A percentile compares a stretch with the other conserved stretches of the same genome.
Evolutionary conservation across 2,888 invertebrate species (phyloP).

Genomic region (Ochlodes sylvanus): DNA sequence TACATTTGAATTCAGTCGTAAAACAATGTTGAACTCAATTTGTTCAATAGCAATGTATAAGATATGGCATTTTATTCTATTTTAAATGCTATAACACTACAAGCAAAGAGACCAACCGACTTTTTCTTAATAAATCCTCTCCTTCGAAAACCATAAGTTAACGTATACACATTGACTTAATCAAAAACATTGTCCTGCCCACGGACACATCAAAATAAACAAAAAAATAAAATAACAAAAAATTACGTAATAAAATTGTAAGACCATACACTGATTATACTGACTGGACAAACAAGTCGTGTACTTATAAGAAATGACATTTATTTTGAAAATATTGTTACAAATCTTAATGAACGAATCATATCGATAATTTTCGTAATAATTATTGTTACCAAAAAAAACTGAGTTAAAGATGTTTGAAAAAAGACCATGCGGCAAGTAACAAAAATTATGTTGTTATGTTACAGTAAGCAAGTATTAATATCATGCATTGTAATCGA

Average conservation of each 20-base stretch:
- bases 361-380: too few species aligned
- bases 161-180: background rate
- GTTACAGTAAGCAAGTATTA: too few species aligned
- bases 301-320: too few species aligned
- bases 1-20: slow-evolving; percentile 70
- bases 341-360: too few species aligned
- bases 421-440: too few species aligned
- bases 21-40: slow-evolving; percentile 42
- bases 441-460: too few species aligned
- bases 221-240: background rate
- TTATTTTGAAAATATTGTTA: too few species aligned
- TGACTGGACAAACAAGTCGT: too few species aligned
- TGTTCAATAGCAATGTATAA: background rate
- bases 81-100: slow-evolving; percentile 13
- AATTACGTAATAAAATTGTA: background rate
- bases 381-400: too few species aligned
- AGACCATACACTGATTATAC: too few species aligned
- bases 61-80: background rate
- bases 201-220: background rate
- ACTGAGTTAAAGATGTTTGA: too few species aligned
- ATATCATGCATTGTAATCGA: too few species aligned
- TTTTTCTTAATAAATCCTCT: background rate
- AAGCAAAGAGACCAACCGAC: slow-evolving; percentile 8
- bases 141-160: background rate
- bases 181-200: background rate